Base-by-base conservation (phyloP, 2,113 vertebrate genomes). In the Thunnus maccoyii region DNA sequence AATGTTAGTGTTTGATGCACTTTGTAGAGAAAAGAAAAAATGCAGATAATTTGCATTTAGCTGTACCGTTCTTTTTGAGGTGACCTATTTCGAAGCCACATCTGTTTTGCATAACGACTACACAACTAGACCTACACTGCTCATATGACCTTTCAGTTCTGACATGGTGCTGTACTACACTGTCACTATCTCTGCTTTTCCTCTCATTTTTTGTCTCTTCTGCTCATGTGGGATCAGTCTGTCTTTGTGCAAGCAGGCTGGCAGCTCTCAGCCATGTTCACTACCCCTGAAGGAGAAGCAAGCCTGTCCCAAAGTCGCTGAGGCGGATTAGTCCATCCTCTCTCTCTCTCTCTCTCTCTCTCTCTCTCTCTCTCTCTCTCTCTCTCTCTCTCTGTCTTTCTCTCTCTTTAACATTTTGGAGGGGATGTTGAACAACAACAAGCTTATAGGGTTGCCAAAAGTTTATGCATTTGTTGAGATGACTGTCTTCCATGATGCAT, bases 221-320 rank as follows among this genome's bases (percentile, higher is more conserved):
- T 89, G 82, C 82, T 87, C 89, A 88, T 88, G 75, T 81, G 92
- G 88, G 87, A 88, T 90, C 81, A 74, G 81, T 51, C 46, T 77
- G 88, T 91, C 82, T 90, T 84, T 91, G 80, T 84, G 89, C 82
- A 85, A 82, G 86, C 79, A 77, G 66, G 70, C 86, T 86, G 84
- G 89, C 86, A 88, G 86, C 84, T 81, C 78, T 80, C 87, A 83
- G 68, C 84, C 84, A 86, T 90, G 87, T 93, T 92, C 88, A 88
- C 80, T 87, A 88, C 68, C 84, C 84, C 89, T 89, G 87, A 91
- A 91, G 88, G 88, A 91, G 88, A 89, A 76, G 77, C 69, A 46
- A 86, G 84, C 85, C 74, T 84, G 81, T 86, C 89, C 88, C 89
- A 87, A 75, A 94, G 81, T 87, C 75, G 7, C 83, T 88, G 84